Percentiles rank a stretch among this genome's conserved stretches.
phyloP scores from a whole-genome alignment of 1,140 invertebrate species.

The Nephotettix cincticeps region DNA sequence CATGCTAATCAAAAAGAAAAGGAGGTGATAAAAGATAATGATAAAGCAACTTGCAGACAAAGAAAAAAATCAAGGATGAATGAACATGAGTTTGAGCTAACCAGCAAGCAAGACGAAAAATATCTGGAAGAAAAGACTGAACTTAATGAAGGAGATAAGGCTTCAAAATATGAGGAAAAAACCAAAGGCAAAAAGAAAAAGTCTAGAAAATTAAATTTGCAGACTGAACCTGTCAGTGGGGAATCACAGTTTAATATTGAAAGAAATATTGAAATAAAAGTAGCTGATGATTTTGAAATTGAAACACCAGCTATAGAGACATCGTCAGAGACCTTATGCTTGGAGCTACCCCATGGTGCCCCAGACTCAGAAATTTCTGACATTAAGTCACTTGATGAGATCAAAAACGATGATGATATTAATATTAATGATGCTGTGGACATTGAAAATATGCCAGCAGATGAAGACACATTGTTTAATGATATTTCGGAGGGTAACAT shows the following conservation, averaged over 20 bases:
- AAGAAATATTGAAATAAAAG: neutral
- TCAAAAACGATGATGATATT: too few species aligned
- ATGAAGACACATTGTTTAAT: too few species aligned
- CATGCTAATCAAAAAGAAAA: slow-evolving; percentile 5
- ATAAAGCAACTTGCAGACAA: slow-evolving; percentile 7
- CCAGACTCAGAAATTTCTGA: neutral
- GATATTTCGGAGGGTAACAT: neutral
- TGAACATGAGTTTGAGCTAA: slow-evolving; percentile 28
- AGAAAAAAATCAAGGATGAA: slow-evolving; percentile 31
- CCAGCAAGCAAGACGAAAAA: too few species aligned
- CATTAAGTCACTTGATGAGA: too few species aligned
- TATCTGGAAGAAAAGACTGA: too few species aligned
- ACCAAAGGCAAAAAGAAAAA: slow-evolving; percentile 27
- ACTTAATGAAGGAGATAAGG: neutral
- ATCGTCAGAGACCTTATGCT: neutral
- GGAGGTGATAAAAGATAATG: slow-evolving; percentile 8
- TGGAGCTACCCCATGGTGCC: neutral
- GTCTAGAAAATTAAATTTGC: neutral
- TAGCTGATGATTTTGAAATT: neutral
- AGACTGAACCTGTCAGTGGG: neutral
- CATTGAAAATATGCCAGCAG: too few species aligned
- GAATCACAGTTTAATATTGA: neutral
- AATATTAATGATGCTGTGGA: too few species aligned
- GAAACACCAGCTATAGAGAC: neutral
- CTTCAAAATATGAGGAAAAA: slow-evolving; percentile 8